Evolutionary conservation across 2,888 invertebrate genomes (phyloP), one percentile per base, ranked within the genome.

Genomic region (Empis livida): DNA sequence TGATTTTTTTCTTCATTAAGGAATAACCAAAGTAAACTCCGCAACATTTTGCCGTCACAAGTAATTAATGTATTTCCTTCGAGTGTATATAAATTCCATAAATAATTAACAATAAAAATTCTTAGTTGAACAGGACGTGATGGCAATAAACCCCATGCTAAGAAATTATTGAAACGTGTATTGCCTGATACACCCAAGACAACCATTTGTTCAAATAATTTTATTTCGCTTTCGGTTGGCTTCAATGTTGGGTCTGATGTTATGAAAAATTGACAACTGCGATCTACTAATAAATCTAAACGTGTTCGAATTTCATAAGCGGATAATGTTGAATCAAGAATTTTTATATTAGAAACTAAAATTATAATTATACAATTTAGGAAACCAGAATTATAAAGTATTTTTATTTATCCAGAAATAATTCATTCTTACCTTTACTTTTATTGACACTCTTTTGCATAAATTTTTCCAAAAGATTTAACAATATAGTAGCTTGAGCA

Each of bases 31-130:
- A 68, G 51, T 45, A 68, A 47, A 1, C 65, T 60, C 49, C 66
- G 68, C 8, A 70, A 63, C 59, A 66, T 65, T 56, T 68, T 69
- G 2, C 59, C 61, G 57, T 70, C 69, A 45, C 66, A 67, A 15
- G 63, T 58, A 8, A 67, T 61, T 5, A 60, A 53, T 1, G 63
- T 57, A 30, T 62, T 54, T 16, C 59, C 59, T 41, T 61, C 60
- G 42, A 61, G 57, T 37, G 60, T 59, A 23, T 58, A 61, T 1
- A 59, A 57, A 13, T 55, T 53, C 62, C 64, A 65, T 16, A 70
- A 45, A 0, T 60, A 59, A 49, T 67, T 60, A 16, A 68, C 62
- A 30, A 67, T 63, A 43, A 62, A 66, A 15, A 59, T 53, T 11
- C 66, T 62, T n/a, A 69, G 50, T 23, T 62, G 62, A 0, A 59